Base-by-base conservation (phyloP, 2,113 vertebrate species). In the Amazona vittata region DNA sequence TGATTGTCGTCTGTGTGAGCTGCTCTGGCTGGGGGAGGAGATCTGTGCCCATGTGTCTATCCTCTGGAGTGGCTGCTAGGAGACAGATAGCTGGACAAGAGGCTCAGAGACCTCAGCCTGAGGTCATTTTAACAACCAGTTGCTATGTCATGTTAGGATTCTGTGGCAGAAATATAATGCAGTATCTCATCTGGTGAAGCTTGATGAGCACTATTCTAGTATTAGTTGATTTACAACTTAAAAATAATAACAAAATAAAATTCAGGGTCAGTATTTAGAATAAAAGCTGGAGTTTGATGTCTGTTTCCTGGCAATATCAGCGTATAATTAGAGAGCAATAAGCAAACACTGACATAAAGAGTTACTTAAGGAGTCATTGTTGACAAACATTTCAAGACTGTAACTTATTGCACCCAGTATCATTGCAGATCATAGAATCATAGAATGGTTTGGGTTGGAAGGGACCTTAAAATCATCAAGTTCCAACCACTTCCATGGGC, bases 41-140 rank as follows among this genome's bases (percentile, higher is more conserved):
- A 88, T 98, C n/a, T 67, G 10, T 5, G 63, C 96, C 0, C 99
- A 98, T 9, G 74, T 98, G 50, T 95, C 93, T 0, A 41, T 98
- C 70, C 96, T 99, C 96, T 98, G 24, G 98, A 98, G 52, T 99
- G 99, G 99, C 98, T 99, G 91, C 93, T 99, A 96, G 99, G 98
- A 93, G 98, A 98, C 2, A 86, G 96, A 0, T 91, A 98, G 20
- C 62, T 17, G 17, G 17, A n/a, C 94, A 20, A 59, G 47, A 20
- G 91, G 52, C 28, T 22, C 43, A 3, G 97, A 98, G 86, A 74
- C 89, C 31, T n/a, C 74, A 19, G 71, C 82, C 21, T 63, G 52
- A 97, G 98, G 98, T 98, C 98, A 97, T 89, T 69, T 47, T 49
- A 53, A 78, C 47, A 67, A 50, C 28, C 15, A 41, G 37, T 49